Conservation (phyloP, 2,797 vertebrate genomes). For the Argya squamiceps region DNA sequence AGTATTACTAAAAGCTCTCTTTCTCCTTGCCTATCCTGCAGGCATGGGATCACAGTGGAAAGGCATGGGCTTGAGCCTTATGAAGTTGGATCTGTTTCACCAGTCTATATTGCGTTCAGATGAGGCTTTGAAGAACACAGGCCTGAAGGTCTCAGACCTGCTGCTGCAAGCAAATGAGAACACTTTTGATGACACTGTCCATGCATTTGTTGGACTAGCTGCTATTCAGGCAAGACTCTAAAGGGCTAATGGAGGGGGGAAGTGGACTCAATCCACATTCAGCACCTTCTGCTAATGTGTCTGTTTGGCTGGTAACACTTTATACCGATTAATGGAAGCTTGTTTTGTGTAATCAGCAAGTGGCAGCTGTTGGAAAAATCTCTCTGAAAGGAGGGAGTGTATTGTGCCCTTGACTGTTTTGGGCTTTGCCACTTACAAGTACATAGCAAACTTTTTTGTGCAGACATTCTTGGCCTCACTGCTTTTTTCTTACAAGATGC, state of each 20-base stretch:
- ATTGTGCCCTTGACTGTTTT: background rate
- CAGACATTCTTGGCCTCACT: background rate
- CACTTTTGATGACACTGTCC: slow-evolving; percentile 88
- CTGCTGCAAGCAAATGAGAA: slow-evolving; percentile 84
- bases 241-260: background rate
- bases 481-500: background rate
- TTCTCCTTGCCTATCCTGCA: slow-evolving; percentile 45
- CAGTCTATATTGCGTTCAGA: slow-evolving; percentile 89
- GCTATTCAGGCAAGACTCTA: slow-evolving; percentile 89
- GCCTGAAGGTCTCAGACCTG: slow-evolving; percentile 87
- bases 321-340: background rate
- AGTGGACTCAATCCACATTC: background rate
- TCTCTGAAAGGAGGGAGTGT: background rate
- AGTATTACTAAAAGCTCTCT: background rate
- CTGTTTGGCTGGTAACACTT: background rate
- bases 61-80: slow-evolving; percentile 92
- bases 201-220: slow-evolving; percentile 92
- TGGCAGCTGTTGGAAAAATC: background rate
- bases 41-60: slow-evolving; percentile 98
- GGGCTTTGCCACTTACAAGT: background rate
- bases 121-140: slow-evolving; percentile 81
- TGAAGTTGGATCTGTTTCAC: slow-evolving; percentile 86
- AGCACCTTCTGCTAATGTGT: background rate
- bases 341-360: background rate
- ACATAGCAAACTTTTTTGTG: background rate